phyloP scores from a whole-genome alignment of 2,888 invertebrate species.

The Morpho achilles region DNA sequence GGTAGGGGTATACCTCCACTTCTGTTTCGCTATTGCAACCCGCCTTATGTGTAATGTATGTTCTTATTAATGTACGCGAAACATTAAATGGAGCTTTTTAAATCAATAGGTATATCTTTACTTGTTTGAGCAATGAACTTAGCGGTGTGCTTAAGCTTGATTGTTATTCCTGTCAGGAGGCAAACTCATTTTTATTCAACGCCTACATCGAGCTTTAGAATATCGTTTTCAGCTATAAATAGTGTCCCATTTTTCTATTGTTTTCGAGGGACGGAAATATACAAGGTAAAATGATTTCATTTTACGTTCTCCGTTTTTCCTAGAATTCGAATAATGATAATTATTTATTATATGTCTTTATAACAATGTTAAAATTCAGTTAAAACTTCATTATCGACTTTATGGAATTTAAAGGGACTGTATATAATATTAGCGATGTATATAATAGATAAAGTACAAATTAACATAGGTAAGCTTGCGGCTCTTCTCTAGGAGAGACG shows the following conservation, averaged over 20 bases:
- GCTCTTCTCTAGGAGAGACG: no score
- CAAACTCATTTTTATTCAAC: slow-evolving; percentile 51
- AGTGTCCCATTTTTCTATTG: slow-evolving; percentile 20
- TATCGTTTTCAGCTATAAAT: slow-evolving; percentile 21
- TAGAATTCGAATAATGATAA: not conserved
- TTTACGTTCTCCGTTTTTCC: not conserved
- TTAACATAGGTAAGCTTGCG: no score
- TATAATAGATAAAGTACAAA: no score
- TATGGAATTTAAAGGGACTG: no score
- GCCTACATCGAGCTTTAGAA: slow-evolving; percentile 31
- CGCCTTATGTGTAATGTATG: slow-evolving; percentile 1
- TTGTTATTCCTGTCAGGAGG: slow-evolving; percentile 49
- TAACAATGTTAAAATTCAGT: no score
- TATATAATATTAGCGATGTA: no score
- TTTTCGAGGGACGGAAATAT: slow-evolving; percentile 7
- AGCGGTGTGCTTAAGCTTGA: slow-evolving; percentile 54
- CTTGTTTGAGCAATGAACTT: slow-evolving; percentile 51
- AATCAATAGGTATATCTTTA: slow-evolving; percentile 4
- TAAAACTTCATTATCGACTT: no score
- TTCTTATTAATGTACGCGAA: slow-evolving; percentile 29
- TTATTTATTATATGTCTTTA: no score
- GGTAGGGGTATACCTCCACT: slow-evolving; percentile 44
- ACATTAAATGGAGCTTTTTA: not conserved
- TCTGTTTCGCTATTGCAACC: slow-evolving; percentile 3
- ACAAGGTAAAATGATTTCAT: not conserved